Base-by-base conservation (phyloP, 1,140 invertebrate genomes). In the Drosophila pseudoananassae region DNA sequence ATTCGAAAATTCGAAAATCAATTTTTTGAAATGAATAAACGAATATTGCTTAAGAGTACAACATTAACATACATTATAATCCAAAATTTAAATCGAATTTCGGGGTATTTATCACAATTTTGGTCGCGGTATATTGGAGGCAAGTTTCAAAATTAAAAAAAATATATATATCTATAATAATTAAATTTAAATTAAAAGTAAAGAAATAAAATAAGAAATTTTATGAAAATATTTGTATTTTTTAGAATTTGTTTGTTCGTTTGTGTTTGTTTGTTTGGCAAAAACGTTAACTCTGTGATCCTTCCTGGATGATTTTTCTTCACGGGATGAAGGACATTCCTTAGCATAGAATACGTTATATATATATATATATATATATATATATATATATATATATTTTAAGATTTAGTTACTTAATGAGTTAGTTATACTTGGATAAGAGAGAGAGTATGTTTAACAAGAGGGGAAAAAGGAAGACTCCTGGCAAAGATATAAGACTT, bases 41-140 rank as follows among this genome's bases (percentile, higher is more conserved):
- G 66, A 57, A 73, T 59, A 71, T 46, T 71, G 29, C 68, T 54
- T 72, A 61, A 49, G 10, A 31, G 31, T 56, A 54, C 20, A n/a
- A 27, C 38, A 15, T 27, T 23, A 54, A 31, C 43, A 17, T 20
- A 29, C 40, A 14, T n/a, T 25, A 51, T 9, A 57, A 49, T 55
- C 43, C 25, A 36, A 72, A 77, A 36, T 53, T 70, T 63, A 80
- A 69, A 43, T 43, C 15, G 40, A 43, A 43, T 43, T 43, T 17
- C 15, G 40, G 40, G 40, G 14, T 43, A 43, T 43, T 14, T 80
- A 84, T 85, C 81, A 84, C 81, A 73, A 76, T 58, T 76, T 69
- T 68, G 58, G 54, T 76, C 57, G 23, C 49, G 27, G n/a, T 33
- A 52, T 33, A 33, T 43, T 43, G 40, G 40, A 17, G 40, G 40